Evolutionary conservation across 2,113 vertebrate genomes (phyloP).

Genomic region (Xenopus borealis): DNA sequence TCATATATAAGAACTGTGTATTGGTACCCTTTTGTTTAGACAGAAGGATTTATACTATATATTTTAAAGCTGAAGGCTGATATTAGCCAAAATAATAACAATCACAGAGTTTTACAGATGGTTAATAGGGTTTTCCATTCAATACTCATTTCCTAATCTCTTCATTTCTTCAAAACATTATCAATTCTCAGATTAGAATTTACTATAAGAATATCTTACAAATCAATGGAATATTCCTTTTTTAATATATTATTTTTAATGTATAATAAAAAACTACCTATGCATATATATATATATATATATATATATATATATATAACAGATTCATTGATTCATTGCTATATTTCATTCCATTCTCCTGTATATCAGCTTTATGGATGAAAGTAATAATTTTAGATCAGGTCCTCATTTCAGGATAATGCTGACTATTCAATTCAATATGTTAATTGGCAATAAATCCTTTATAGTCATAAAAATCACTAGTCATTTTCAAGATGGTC

Average conservation of each 20-base stretch:
- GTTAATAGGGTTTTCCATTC: too few relatives aligned
- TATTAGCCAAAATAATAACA: too few relatives aligned
- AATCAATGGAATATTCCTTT: neutral
- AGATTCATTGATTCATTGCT: slow-evolving; percentile 61
- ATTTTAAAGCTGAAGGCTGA: too few relatives aligned
- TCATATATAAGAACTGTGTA: too few relatives aligned
- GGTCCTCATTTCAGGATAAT: slow-evolving; percentile 67
- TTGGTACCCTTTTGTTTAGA: too few relatives aligned
- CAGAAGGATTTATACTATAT: too few relatives aligned
- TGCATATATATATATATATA: neutral
- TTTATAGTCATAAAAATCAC: slow-evolving; percentile 72
- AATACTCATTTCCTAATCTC: too few relatives aligned
- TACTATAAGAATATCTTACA: neutral
- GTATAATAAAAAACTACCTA: neutral
- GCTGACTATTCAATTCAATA: slow-evolving; percentile 80
- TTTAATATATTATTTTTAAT: neutral
- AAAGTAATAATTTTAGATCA: slow-evolving; percentile 70
- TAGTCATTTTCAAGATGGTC: slow-evolving; percentile 81
- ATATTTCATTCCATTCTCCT: slow-evolving; percentile 65
- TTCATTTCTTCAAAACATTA: too few relatives aligned
- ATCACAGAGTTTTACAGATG: too few relatives aligned
- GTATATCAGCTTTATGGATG: slow-evolving; percentile 61
- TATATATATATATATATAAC: too few relatives aligned
- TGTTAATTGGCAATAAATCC: slow-evolving; percentile 84
- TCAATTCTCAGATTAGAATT: too few relatives aligned